Evolutionary conservation across 2,113 vertebrate species (phyloP), one percentile per base, ranked within the genome.

Genomic region (Bungarus multicinctus): DNA sequence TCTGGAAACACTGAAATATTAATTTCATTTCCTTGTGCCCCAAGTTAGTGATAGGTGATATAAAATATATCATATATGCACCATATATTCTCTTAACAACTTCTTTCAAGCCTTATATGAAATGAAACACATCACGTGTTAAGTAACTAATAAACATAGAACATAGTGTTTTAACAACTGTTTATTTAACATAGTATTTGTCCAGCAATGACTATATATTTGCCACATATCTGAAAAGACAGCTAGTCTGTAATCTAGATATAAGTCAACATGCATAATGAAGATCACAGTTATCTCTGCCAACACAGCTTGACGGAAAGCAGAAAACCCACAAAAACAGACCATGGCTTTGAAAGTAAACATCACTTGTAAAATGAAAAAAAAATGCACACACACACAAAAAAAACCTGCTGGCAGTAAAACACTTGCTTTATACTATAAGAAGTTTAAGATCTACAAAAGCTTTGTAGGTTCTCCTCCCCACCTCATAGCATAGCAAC

Each of bases 201-300:
- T 88, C 64, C 94, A 81, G 92, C 14, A 58, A 93, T 94, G 93
- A 81, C 91, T 93, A 90, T 86, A 1, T 0, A 93, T 87, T 27
- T 95, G 57, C 30, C 93, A 87, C 52, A 60, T 97, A 97, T 97
- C 97, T 96, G 87, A 95, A 96, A 93, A 0, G 90, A 87, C 97
- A 97, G 95, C 16, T 92, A 94, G 86, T 69, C 92, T 9, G 25
- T 95, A 92, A 90, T 90, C 43, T 91, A 97, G 96, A 97, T 95
- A 96, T 2, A 93, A 91, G 91, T 91, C 55, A 92, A 91, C 91
- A 90, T 96, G 96, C 90, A 90, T 90, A 94, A 95, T 95, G 93
- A 96, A 96, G 97, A 97, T 97, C 96, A 27, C 0, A n/a, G 7
- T 97, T 97, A 97, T 97, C 97, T 96, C 93, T 94, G 69, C 69